Evolutionary conservation across 2,113 vertebrate species (phyloP).

Genomic region (Dicrurus megarhynchus): DNA sequence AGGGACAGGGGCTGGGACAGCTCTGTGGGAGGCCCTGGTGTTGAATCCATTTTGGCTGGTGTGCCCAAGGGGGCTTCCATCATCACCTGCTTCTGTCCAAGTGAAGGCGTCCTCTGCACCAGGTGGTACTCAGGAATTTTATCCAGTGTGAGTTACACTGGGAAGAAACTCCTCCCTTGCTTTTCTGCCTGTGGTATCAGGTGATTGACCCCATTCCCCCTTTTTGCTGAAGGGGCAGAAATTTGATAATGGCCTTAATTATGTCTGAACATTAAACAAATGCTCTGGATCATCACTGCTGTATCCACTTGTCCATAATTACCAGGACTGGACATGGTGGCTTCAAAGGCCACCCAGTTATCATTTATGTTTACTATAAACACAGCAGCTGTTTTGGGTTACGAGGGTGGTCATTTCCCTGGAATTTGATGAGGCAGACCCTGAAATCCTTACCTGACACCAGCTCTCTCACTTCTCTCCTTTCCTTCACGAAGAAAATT

Average conservation of each 20-base stretch:
- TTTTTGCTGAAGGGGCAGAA: conserved; percentile 59
- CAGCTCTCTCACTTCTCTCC: neutral
- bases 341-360: conserved; percentile 71
- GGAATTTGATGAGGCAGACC: conserved; percentile 23
- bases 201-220: neutral
- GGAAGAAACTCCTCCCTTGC: neutral
- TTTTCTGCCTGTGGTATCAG: neutral
- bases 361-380: conserved; percentile 67
- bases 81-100: neutral
- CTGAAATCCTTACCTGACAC: conserved; percentile 29
- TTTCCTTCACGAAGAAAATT: neutral
- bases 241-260: conserved; percentile 61
- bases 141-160: conserved; percentile 10
- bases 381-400: conserved; percentile 56
- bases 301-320: conserved; percentile 50
- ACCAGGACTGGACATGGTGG: conserved; percentile 21
- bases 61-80: conserved; percentile 63
- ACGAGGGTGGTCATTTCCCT: conserved; percentile 43
- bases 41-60: conserved; percentile 58
- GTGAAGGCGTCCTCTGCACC: neutral
- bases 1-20: neutral
- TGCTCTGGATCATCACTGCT: conserved; percentile 14
- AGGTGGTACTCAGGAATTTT: conserved; percentile 57
- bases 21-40: conserved; percentile 60
- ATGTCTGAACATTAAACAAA: conserved; percentile 35